Base-by-base conservation (phyloP, 2,888 invertebrate species). In the Scelioninae gen. 2 region DNA sequence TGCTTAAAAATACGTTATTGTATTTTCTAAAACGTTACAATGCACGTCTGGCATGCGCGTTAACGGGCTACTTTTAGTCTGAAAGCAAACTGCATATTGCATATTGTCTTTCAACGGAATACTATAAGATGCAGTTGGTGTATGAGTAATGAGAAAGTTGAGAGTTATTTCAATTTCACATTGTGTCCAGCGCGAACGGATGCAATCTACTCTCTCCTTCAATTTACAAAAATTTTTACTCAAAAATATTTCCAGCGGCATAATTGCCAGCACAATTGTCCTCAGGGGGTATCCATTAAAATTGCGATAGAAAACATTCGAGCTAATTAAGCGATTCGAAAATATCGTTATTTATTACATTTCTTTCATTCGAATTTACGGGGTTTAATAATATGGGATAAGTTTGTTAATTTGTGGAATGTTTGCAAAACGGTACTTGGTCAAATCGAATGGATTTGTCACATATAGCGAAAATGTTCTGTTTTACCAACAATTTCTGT, bases 141-240 rank as follows among this genome's bases (percentile, higher is more conserved):
- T 73, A 77, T 78, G 76, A 78, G 74, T 77, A 78, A 78, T 78
- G 76, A 75, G 77, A 78, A 77, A 77, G 78, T 76, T 35, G 74
- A 74, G 75, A 76, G 75, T 70, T 73, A 76, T 76, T 75, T 76
- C 69, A 73, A 74, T 76, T 74, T 73, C 74, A 57, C 73, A 78
- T 78, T 77, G 74, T 75, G 57, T 45, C 61, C 61, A 67, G 41
- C 45, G 39, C 18, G 46, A 61, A 19, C 73, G 76, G 69, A 72
- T 64, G 71, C 35, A 45, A 64, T 63, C 57, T 46, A 33, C 71
- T 64, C 71, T 71, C 70, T 67, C 71, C 50, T 71, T 68, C 58
- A 63, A 58, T 65, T 73, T 64, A 53, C 60, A 64, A 64, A 71
- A 46, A 35, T 70, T n/a, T 35, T 58, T 53, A 68, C 53, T 58